These are phyloP conservation scores for Lasioglossum albipes DNA, from an alignment of 1,140 invertebrate species.

Conservation along the genomic window DNA sequence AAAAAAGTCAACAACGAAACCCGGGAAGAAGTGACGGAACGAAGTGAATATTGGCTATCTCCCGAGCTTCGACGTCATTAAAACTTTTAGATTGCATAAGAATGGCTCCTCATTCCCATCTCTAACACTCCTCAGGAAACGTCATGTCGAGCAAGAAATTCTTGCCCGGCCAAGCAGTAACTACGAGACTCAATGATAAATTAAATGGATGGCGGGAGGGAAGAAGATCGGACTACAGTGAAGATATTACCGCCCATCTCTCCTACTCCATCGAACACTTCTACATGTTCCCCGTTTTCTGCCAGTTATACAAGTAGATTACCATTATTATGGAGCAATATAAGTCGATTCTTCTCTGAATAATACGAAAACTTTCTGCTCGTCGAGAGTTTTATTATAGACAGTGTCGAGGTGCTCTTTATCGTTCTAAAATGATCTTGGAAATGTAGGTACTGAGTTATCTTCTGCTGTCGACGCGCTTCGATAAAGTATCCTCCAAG, in stretches of 20 bases:
- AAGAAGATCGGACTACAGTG: no score
- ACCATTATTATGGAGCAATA: conserved; percentile 24
- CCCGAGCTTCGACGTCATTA: conserved; percentile 76
- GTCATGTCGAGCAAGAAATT: conserved; percentile 64
- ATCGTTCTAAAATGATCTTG: conserved; percentile 1
- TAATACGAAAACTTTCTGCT: conserved; percentile 26
- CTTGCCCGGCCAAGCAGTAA: conserved; percentile 59
- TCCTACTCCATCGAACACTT: background rate
- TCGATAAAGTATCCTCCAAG: no score
- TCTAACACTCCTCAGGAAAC: conserved; percentile 39
- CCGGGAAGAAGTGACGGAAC: conserved; percentile 74
- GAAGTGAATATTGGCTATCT: conserved; percentile 78
- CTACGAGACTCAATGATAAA: conserved; percentile 67
- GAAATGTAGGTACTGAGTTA: background rate
- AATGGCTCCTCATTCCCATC: conserved; percentile 69
- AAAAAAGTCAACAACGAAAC: conserved; percentile 45
- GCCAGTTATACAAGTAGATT: conserved; percentile 24
- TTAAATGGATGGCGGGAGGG: conserved; percentile 46
- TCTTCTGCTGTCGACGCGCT: no score
- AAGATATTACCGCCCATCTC: background rate
- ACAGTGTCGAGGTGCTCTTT: conserved; percentile 5
- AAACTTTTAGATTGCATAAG: conserved; percentile 80
- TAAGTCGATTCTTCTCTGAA: conserved; percentile 27
- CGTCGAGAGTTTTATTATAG: conserved; percentile 9
- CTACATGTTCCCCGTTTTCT: background rate